Conservation (phyloP, 2,888 invertebrate species). For the Nephrotoma guestfalica region DNA sequence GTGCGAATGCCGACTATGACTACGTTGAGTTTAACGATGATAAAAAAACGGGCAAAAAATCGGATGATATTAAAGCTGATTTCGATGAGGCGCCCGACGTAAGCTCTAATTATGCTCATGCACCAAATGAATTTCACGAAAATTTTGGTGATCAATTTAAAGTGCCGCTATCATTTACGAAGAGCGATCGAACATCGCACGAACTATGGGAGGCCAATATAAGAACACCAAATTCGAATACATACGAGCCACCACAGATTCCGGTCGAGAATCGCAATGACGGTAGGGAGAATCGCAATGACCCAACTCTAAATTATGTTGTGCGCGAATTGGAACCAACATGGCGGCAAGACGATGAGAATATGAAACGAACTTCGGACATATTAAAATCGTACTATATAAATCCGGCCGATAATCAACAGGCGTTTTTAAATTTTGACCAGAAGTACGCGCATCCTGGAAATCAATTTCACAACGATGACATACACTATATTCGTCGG, state of each 20-base stretch:
- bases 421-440: background rate
- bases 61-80: background rate
- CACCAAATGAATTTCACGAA: conserved; percentile 8
- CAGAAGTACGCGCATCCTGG: background rate
- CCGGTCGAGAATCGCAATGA: background rate
- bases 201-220: conserved; percentile 7
- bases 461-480: background rate
- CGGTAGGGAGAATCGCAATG: background rate
- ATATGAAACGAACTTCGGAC: conserved; percentile 7
- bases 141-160: background rate
- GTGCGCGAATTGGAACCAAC: conserved; percentile 11
- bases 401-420: background rate
- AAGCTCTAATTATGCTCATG: background rate
- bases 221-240: background rate
- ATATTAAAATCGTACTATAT: conserved; percentile 9
- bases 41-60: background rate
- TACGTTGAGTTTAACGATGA: conserved; percentile 9
- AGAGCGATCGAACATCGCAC: background rate
- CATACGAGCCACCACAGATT: background rate
- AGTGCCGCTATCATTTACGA: background rate
- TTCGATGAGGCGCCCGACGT: conserved; percentile 4
- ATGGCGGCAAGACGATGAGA: conserved; percentile 8
- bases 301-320: conserved; percentile 4
- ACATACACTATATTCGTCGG: background rate
- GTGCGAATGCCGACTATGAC: conserved; percentile 9